These are phyloP conservation scores for Temnothorax curvispinosus DNA, from an alignment of 1,140 invertebrate species.

Conservation along the genomic window DNA sequence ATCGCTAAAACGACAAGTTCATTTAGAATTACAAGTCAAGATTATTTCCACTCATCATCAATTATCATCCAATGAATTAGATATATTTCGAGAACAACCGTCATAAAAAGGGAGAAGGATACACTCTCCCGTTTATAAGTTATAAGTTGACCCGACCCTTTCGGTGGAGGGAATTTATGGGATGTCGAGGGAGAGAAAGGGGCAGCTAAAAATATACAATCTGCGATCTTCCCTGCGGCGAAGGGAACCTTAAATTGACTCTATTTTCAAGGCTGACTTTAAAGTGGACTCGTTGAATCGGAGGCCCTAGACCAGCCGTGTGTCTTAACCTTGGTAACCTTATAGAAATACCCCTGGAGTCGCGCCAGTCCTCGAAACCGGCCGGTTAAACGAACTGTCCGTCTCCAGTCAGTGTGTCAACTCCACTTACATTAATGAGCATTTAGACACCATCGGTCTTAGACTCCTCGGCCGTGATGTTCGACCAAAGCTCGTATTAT, in stretches of 20 bases:
- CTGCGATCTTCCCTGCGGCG: background rate
- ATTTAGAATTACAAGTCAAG: background rate
- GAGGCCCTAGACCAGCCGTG: conserved; percentile 33
- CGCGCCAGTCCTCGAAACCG: conserved; percentile 38
- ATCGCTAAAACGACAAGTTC: background rate
- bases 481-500: background rate
- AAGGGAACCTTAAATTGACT: conserved; percentile 39
- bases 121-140: background rate
- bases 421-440: conserved; percentile 37
- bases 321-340: conserved; percentile 64
- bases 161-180: background rate
- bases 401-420: conserved; percentile 27
- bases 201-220: conserved; percentile 39
- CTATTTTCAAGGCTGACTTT: conserved; percentile 31
- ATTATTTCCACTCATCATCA: background rate
- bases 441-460: background rate
- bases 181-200: background rate
- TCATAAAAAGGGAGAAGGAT: background rate
- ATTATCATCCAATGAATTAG: background rate
- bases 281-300: conserved; percentile 43
- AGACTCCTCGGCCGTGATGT: background rate
- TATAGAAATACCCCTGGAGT: conserved; percentile 62
- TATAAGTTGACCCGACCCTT: background rate
- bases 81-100: background rate
- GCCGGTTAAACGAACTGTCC: conserved; percentile 51